Evolutionary conservation across 2,797 vertebrate species (phyloP).

Genomic region (Karalla daura): DNA sequence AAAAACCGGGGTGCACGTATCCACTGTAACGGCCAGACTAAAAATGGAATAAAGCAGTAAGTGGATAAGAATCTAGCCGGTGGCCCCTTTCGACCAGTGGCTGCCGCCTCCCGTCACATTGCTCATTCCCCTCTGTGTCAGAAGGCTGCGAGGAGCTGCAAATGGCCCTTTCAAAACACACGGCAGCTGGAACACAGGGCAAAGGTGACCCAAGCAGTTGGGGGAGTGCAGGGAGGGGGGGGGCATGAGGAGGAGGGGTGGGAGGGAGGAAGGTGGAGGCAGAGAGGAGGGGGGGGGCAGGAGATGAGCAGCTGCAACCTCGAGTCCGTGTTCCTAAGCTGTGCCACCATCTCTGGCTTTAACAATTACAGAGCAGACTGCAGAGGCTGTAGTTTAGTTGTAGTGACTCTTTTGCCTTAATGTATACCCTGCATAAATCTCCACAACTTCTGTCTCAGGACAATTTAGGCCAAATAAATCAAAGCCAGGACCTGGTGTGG

Average conservation of each 20-base stretch:
- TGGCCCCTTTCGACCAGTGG: conserved; percentile 74
- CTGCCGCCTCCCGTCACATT: conserved; percentile 78
- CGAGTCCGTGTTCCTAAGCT: conserved; percentile 67
- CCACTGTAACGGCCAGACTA: conserved; percentile 63
- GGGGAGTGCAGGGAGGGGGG: conserved; percentile 75
- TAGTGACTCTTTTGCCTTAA: not conserved
- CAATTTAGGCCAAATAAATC: conserved; percentile 36
- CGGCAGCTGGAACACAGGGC: conserved; percentile 88
- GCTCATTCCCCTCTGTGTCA: conserved; percentile 80
- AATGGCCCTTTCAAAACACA: conserved; percentile 87
- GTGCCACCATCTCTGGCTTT: conserved; percentile 64
- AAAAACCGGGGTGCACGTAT: conserved; percentile 41
- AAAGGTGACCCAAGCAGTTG: conserved; percentile 88
- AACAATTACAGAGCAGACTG: conserved; percentile 57
- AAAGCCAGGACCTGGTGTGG: conserved; percentile 42
- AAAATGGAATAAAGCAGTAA: conserved; percentile 81
- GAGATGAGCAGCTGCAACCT: conserved; percentile 85
- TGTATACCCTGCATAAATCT: conserved; percentile 10
- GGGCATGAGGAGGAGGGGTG: conserved; percentile 60
- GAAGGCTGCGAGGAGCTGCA: conserved; percentile 80
- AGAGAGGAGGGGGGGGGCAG: conserved; percentile 55
- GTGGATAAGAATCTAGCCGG: conserved; percentile 78
- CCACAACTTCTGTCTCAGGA: conserved; percentile 21
- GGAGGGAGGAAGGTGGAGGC: conserved; percentile 6
- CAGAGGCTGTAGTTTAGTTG: not conserved